Evolutionary conservation across 2,113 vertebrate species (phyloP).

Genomic region (Oxyura jamaicensis): DNA sequence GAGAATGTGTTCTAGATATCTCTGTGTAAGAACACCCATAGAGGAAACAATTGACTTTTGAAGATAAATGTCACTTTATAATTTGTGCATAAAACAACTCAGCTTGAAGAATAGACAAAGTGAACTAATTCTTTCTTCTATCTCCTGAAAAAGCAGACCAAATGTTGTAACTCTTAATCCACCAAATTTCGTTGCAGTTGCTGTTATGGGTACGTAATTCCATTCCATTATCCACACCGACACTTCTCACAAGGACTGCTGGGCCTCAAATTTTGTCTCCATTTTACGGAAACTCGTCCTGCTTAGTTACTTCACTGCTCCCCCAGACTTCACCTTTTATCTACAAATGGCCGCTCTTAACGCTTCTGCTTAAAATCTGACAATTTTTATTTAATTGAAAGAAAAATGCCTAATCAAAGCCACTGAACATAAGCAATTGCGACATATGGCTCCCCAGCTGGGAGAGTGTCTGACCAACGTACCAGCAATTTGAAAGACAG

Average conservation of each 20-base stretch:
- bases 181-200: neutral
- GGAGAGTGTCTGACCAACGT: neutral
- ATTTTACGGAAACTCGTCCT: neutral
- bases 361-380: neutral
- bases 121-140: neutral
- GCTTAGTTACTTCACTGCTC: neutral
- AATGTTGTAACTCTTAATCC: neutral
- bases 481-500: neutral
- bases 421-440: neutral
- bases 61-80: neutral
- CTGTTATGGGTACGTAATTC: neutral
- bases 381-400: neutral
- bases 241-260: neutral
- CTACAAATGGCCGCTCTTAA: neutral
- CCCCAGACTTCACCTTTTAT: neutral
- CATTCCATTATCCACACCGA: neutral
- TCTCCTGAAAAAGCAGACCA: neutral
- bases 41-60: neutral
- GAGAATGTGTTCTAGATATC: neutral
- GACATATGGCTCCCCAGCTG: constrained; percentile 36
- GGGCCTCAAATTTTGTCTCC: neutral
- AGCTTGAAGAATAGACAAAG: neutral
- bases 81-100: neutral
- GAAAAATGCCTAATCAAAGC: constrained; percentile 8
- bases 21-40: neutral